These are phyloP conservation scores for Crax fasciolata DNA, from an alignment of 2,797 vertebrate species.

Conservation along the genomic window DNA sequence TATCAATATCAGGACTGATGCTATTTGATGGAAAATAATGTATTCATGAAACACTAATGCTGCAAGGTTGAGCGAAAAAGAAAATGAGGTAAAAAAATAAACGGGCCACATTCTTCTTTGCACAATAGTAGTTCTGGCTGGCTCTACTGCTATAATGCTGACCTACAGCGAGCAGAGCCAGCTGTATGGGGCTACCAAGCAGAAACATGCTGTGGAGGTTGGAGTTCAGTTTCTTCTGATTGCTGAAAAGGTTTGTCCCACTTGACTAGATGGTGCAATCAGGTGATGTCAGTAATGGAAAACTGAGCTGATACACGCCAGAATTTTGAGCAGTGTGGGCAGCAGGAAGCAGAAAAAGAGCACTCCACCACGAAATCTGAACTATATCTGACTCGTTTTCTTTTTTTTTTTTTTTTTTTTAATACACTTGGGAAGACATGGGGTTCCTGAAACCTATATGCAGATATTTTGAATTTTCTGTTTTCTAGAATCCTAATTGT, in stretches of 20 bases:
- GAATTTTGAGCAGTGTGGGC: slow-evolving; percentile 18
- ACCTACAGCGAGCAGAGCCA: slow-evolving; percentile 5
- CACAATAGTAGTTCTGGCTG: background rate
- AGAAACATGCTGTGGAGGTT: slow-evolving; percentile 44
- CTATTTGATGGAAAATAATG: background rate
- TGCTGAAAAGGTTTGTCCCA: slow-evolving; percentile 1
- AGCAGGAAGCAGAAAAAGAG: slow-evolving; percentile 44
- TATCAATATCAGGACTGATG: slow-evolving; percentile 29
- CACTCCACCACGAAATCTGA: slow-evolving; percentile 6
- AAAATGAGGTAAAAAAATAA: slow-evolving; percentile 54
- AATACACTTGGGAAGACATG: background rate
- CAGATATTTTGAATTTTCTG: slow-evolving; percentile 13
- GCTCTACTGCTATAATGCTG: background rate
- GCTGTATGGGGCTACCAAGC: slow-evolving; percentile 1
- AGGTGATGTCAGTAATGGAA: slow-evolving; percentile 36
- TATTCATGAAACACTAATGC: background rate
- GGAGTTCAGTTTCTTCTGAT: slow-evolving; percentile 24
- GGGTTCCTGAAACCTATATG: background rate
- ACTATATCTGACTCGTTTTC: background rate
- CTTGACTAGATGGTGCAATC: background rate
- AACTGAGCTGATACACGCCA: background rate
- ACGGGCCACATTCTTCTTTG: slow-evolving; percentile 19
- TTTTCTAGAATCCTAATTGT: accelerated
- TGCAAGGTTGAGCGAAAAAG: background rate
- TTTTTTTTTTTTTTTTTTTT: background rate